Conservation (phyloP, 92 coral and sea anemone genomes). For the Micromussa lordhowensis region DNA sequence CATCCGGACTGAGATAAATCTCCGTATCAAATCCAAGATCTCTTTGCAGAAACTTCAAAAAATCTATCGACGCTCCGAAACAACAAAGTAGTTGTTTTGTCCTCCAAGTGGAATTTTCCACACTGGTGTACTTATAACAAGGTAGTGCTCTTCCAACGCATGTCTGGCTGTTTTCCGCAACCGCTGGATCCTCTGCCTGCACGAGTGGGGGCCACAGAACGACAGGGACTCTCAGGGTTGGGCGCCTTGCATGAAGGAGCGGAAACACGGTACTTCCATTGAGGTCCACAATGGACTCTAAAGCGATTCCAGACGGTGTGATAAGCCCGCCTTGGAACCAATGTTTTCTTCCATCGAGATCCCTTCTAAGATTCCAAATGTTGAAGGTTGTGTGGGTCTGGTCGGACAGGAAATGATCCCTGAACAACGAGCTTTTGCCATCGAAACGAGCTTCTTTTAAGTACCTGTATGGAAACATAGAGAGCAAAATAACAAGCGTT, state of each 20-base stretch:
- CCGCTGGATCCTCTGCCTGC: constrained; percentile 47
- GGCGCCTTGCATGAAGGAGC: constrained; percentile 37
- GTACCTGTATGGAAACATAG: constrained; percentile 14
- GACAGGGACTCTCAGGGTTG: constrained; percentile 68
- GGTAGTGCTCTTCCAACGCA: constrained; percentile 56
- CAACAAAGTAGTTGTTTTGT: constrained; percentile 45
- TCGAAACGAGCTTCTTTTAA: constrained; percentile 18
- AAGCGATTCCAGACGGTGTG: constrained; percentile 67
- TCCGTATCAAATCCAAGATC: constrained; percentile 64
- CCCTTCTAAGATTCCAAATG: constrained; percentile 52
- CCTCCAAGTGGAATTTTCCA: constrained; percentile 5
- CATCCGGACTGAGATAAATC: constrained; percentile 61
- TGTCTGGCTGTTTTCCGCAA: neutral
- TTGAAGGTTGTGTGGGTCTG: constrained; percentile 20
- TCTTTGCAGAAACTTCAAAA: constrained; percentile 52
- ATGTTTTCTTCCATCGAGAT: constrained; percentile 39
- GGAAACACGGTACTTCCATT: constrained; percentile 42
- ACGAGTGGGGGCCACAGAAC: constrained; percentile 57
- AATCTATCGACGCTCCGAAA: constrained; percentile 69
- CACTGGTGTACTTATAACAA: constrained; percentile 33
- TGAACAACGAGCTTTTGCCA: constrained; percentile 34
- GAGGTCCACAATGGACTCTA: constrained; percentile 45
- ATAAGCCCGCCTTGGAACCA: constrained; percentile 57
- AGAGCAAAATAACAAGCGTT: neutral
- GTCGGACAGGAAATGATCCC: constrained; percentile 17